A percentile compares a stretch with the other conserved stretches of the same genome.
phyloP scores from a whole-genome alignment of 2,113 vertebrate genomes.

The Puma concolor region DNA sequence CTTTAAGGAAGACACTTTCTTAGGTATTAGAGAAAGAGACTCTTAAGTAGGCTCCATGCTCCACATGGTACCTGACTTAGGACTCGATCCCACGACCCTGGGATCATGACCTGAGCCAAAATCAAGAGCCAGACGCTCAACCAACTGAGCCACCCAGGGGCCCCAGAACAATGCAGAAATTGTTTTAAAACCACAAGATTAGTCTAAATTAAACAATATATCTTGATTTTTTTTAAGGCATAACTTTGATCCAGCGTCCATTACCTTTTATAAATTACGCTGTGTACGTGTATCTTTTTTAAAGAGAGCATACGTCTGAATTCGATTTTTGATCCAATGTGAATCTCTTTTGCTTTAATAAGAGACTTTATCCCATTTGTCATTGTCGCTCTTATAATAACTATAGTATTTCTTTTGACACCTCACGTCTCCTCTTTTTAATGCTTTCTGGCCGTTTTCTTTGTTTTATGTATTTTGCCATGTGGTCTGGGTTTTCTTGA shows the following conservation, averaged over 20 bases:
- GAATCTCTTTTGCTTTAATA: not conserved
- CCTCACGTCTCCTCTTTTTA: not conserved
- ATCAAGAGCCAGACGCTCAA: no score
- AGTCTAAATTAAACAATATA: not conserved
- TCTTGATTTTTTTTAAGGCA: not conserved
- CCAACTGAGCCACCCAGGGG: no score
- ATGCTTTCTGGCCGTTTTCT: not conserved
- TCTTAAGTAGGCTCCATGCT: no score
- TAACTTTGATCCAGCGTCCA: not conserved
- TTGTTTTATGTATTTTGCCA: not conserved
- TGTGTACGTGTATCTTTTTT: not conserved
- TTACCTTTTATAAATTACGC: not conserved
- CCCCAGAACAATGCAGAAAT: not conserved
- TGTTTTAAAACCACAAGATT: not conserved
- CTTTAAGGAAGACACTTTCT: conserved; percentile 40
- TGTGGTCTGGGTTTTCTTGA: not conserved
- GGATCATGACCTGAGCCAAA: no score
- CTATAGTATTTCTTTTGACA: not conserved
- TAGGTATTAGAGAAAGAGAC: not conserved
- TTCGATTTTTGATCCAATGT: conserved; percentile 2
- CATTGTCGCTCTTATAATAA: not conserved
- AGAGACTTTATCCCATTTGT: not conserved
- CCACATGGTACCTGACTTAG: no score
- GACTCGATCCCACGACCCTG: no score
- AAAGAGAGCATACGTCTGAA: not conserved